Conservation (phyloP, 1,140 invertebrate genomes). For the Rhopalosiphum maidis region DNA sequence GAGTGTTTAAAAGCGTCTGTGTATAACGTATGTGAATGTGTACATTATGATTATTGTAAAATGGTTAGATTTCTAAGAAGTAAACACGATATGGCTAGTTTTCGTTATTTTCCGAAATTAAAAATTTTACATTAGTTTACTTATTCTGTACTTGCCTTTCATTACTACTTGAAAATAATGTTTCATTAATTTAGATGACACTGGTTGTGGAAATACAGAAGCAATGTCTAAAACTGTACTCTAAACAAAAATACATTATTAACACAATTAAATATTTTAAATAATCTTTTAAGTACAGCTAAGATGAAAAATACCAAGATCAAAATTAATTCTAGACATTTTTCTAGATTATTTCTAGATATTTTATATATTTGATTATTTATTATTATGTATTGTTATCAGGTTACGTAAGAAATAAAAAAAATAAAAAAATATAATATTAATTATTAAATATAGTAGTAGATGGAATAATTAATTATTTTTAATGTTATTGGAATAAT, state of each 20-base stretch:
- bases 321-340: background rate
- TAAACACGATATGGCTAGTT: background rate
- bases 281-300: background rate
- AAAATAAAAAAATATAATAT: too few species aligned
- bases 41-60: background rate
- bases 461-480: too few species aligned
- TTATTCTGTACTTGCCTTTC: background rate
- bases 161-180: background rate
- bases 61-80: background rate
- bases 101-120: background rate
- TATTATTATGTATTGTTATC: too few species aligned
- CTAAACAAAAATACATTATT: background rate
- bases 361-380: background rate
- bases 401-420: too few species aligned
- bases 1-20: background rate
- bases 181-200: background rate
- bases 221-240: background rate
- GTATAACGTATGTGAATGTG: background rate
- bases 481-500: background rate
- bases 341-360: background rate
- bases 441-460: too few species aligned
- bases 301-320: background rate
- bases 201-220: background rate
- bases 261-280: background rate
- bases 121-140: background rate